Evolutionary conservation across 2,113 vertebrate species (phyloP), one percentile per base, ranked within the genome.

Genomic region (Channa argus): DNA sequence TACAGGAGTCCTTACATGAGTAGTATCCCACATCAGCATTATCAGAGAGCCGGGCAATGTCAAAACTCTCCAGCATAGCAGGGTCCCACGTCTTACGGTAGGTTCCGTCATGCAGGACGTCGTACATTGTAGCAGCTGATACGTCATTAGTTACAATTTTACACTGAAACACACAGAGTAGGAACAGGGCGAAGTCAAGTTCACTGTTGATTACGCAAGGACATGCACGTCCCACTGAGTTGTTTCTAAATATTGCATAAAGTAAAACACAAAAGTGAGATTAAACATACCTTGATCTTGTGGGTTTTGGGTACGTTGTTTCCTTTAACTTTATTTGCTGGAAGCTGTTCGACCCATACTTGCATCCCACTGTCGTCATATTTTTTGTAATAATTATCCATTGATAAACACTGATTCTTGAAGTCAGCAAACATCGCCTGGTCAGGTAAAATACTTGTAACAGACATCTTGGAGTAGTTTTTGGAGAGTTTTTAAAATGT

Each of bases 11-110:
- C 94, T 88, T 71, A 96, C 95, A 94, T 45, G 94, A 91, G 14
- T 91, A 95, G 79, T 94, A 96, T 38, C 95, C 94, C 58, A 95
- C 81, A 38, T 94, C 94, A 5, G 94, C 82, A 0, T 92, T 93
- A 6, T 66, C 72, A 3, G 91, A 88, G 6, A 96, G 73, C 3
- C 72, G 83, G 59, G 93, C 92, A 0, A 96, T 93, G 87, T 95
- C 95, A 11, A 36, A 91, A 2, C 86, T 93, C 37, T 95, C 90
- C 5, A 89, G 14, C 93, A 95, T 86, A 0, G 77, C 77, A 7
- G 82, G 54, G 44, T 96, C 95, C 95, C 94, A 94, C 2, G 71
- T 83, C 55, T 72, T 86, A 3, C 92, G 86, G 72, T 94, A 94
- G 45, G 73, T 5, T 0, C 83, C 47, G 13, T 95, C 93, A 0